Conservation (phyloP, 2,797 vertebrate genomes). For the Karalla daura region DNA sequence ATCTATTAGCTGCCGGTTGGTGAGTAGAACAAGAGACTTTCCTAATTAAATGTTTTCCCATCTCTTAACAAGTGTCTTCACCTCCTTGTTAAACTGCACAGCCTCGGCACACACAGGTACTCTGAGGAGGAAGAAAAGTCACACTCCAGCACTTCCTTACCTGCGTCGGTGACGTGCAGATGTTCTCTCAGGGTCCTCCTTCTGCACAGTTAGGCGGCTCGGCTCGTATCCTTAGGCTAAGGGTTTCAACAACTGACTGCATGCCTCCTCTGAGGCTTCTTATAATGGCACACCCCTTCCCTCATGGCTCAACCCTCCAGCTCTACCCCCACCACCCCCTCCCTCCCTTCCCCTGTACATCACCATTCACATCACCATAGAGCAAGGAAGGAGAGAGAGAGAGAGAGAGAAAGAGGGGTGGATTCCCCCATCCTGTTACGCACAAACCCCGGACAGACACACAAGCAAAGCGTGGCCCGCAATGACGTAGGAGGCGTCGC, state of each 20-base stretch:
- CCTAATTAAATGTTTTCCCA: slow-evolving; percentile 26
- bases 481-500: slow-evolving; percentile 74
- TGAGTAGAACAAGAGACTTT: slow-evolving; percentile 13
- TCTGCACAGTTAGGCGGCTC: slow-evolving; percentile 55
- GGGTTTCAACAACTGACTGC: slow-evolving; percentile 81
- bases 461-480: slow-evolving; percentile 56
- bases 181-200: slow-evolving; percentile 46
- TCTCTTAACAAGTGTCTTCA: slow-evolving; percentile 11
- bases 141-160: slow-evolving; percentile 57
- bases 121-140: slow-evolving; percentile 14
- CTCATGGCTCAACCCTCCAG: slow-evolving; percentile 74
- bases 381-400: slow-evolving; percentile 61
- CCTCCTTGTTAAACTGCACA: background rate
- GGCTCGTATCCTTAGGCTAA: slow-evolving; percentile 81
- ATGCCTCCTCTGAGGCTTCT: slow-evolving; percentile 82
- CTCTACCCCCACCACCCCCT: slow-evolving; percentile 47
- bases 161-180: slow-evolving; percentile 59
- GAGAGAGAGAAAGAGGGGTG: slow-evolving; percentile 64
- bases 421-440: slow-evolving; percentile 76
- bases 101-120: slow-evolving; percentile 39
- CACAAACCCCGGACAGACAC: slow-evolving; percentile 67
- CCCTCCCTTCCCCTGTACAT: slow-evolving; percentile 56
- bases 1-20: slow-evolving; percentile 22
- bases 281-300: slow-evolving; percentile 86
- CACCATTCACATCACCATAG: slow-evolving; percentile 62